Percentiles rank a stretch among this genome's conserved stretches.
These are phyloP conservation scores for Elmis aenea DNA, from an alignment of 2,888 invertebrate genomes.

Conservation along the genomic window DNA sequence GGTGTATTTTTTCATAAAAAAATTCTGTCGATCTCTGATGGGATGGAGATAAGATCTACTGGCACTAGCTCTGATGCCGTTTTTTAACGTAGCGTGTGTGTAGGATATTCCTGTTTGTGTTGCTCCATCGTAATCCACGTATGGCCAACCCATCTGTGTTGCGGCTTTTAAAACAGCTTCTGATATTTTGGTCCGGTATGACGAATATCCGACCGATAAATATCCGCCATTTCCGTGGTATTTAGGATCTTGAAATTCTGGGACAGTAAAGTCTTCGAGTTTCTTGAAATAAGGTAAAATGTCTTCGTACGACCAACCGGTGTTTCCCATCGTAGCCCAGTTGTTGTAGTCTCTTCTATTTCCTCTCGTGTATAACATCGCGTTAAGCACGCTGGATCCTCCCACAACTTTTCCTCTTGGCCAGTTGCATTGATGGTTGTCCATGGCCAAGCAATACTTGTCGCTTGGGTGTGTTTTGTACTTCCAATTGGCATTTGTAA, in stretches of 20 bases:
- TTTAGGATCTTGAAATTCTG: constrained; percentile 55
- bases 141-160: constrained; percentile 56
- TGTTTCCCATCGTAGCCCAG: constrained; percentile 80
- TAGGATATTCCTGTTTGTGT: constrained; percentile 52
- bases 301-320: constrained; percentile 63
- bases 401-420: constrained; percentile 64
- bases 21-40: constrained; percentile 47
- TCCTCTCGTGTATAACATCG: constrained; percentile 88
- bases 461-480: constrained; percentile 74
- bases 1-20: constrained; percentile 51
- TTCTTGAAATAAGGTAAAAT: constrained; percentile 80
- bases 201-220: constrained; percentile 53
- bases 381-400: constrained; percentile 82
- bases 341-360: constrained; percentile 80
- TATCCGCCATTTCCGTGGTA: constrained; percentile 55
- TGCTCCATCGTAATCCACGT: constrained; percentile 65
- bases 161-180: constrained; percentile 62
- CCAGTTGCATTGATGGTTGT: constrained; percentile 70
- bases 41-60: constrained; percentile 51
- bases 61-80: constrained; percentile 49
- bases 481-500: constrained; percentile 71
- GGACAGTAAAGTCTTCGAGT: constrained; percentile 76
- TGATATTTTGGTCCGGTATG: constrained; percentile 55
- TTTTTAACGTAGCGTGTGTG: constrained; percentile 50
- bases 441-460: constrained; percentile 68